Base-by-base conservation (phyloP, 2,113 vertebrate genomes). In the Notechis scutatus region DNA sequence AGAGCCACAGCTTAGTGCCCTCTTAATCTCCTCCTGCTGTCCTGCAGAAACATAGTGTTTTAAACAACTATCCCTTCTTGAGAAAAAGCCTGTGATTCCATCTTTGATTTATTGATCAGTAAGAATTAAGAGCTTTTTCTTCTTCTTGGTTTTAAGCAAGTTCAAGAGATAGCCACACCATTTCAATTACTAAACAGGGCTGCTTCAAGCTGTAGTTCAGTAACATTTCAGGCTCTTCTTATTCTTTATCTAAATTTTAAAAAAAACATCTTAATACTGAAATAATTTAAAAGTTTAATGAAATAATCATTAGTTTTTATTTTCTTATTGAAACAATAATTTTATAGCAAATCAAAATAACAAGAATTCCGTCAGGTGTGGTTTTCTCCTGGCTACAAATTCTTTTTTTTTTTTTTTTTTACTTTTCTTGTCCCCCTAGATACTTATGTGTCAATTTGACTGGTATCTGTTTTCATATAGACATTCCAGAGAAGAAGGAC, bases 401-500 rank as follows among this genome's bases (percentile, higher is more conserved):
- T 29, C 12, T 47, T 50, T 9, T 61, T n/a, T n/a, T 29, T 7
- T 29, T 7, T 42, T 24, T 90, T 47, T 45, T 18, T 9, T 18
- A 52, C 20, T 50, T 61, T 74, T 52, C 5, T 26, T 74, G 42
- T 23, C 50, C 34, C 4, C 4, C 9, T 90, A 85, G 69, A 47
- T 24, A 87, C 45, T 10, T 39, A 29, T 10, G 2, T 69, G 29
- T 52, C 55, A 6, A 20, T 92, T 93, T 95, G 91, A 93, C 81
- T 64, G 34, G 89, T 85, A 94, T 29, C 88, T 90, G 64, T 93
- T 57, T 90, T 89, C 34, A 93, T 34, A 85, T 12, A 34, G 88
- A 55, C 34, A 55, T 92, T 85, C 23, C 24, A 8, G 92, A 20
- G 47, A 6, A 39, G n/a, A 6, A 45, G n/a, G 90, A 20, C 20